Percentiles rank a stretch among this genome's conserved stretches.
Conservation (phyloP, 2,797 vertebrate genomes). For the Tadarida brasiliensis region DNA sequence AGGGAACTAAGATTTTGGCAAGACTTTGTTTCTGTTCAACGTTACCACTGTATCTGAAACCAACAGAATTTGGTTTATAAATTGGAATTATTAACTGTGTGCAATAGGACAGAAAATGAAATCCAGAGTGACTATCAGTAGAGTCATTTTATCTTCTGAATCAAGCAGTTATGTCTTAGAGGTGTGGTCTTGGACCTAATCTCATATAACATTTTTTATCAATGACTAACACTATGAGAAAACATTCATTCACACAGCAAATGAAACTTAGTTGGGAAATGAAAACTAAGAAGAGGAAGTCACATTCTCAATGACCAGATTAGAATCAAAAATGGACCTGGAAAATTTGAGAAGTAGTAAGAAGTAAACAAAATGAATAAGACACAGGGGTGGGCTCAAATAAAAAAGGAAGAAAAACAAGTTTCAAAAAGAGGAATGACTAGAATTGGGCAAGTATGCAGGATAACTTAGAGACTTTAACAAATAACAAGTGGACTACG, state of each 20-base stretch:
- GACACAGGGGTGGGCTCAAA: constrained; percentile 13
- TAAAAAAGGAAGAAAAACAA: constrained; percentile 59
- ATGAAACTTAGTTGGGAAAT: constrained; percentile 71
- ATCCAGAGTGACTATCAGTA: not conserved
- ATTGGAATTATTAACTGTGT: constrained; percentile 11
- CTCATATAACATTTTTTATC: constrained; percentile 67
- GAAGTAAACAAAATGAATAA: constrained; percentile 72
- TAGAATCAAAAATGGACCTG: constrained; percentile 69
- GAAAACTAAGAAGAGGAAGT: constrained; percentile 81
- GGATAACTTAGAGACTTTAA: constrained; percentile 21
- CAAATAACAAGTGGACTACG: not conserved
- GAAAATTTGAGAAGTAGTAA: constrained; percentile 77
- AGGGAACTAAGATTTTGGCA: constrained; percentile 62
- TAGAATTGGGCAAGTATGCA: constrained; percentile 30
- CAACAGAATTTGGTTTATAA: constrained; percentile 29
- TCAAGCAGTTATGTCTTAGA: constrained; percentile 40
- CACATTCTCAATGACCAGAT: constrained; percentile 76
- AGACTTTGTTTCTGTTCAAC: constrained; percentile 67
- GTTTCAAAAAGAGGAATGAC: constrained; percentile 41
- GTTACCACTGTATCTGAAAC: not conserved
- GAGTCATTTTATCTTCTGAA: not conserved
- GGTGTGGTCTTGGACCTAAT: constrained; percentile 47
- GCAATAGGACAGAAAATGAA: not conserved
- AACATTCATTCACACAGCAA: constrained; percentile 72
- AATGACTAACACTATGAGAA: constrained; percentile 76